Evolutionary conservation across 2,888 invertebrate genomes (phyloP), one percentile per base, ranked within the genome.

Genomic region (Eupithecia inturbata): DNA sequence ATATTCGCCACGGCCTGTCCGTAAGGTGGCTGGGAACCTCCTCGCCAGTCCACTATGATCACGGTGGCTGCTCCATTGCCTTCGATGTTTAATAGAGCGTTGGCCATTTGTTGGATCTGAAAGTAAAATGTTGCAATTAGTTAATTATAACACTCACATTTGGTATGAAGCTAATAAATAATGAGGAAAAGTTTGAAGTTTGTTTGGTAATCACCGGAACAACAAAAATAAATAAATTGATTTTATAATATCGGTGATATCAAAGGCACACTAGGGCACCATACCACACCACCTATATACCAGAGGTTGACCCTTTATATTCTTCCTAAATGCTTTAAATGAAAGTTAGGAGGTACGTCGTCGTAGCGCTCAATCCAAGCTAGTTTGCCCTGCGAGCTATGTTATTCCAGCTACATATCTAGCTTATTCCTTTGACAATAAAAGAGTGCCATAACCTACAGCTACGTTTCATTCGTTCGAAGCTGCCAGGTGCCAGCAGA

Each of bases 1-100:
- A 97, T 98, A 86, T 99, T 99, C 1, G 98, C 98, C 3, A 98
- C 98, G 0, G 99, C 98, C 89, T 98, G 98, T 0, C 97, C 97
- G 87, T 99, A 99, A 0, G 98, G 98, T 0, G 98, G 98, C 77
- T 96, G 96, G 0, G 98, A 97, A 0, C 98, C 98, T 7, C 96
- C 96, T 75, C 97, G 96, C 98, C 98, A 98, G 85, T 98, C 98
- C 3, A 98, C 96, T 0, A 97, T 95, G 19, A 98, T 95, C 0
- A 98, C 97, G 70, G 97, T 97, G 62, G 96, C 96, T 68, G 96
- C 96, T 60, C 96, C 96, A 71, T 96, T 95, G 1, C 95, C 95
- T 81, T 95, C 94, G 26, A 93, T 78, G 64, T 91, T 90, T 10
- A 98, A 89, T n/a, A 98, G 91, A 39, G 97, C 96, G 71, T 96